Evolutionary conservation across 2,797 vertebrate genomes (phyloP), one percentile per base, ranked within the genome.

Genomic region (Hybognathus amarus): DNA sequence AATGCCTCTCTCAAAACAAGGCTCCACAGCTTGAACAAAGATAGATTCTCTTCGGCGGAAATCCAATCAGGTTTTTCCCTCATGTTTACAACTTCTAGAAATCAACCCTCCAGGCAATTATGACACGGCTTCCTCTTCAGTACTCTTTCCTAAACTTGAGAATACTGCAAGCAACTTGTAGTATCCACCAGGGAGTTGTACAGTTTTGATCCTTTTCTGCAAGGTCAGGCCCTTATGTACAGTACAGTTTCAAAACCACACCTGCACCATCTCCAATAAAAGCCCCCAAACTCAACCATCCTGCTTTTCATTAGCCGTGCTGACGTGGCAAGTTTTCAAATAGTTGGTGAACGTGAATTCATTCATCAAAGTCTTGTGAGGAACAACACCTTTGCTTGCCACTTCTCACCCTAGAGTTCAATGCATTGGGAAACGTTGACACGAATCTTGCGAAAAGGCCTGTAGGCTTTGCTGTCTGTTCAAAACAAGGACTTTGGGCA

Each of bases 1-100:
- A 64, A 50, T 50, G 18, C 22, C 6, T 27, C 22, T 56, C 70
- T 61, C 45, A 30, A 74, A 54, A 42, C 70, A 22, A 20, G 45
- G 59, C 66, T 82, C 80, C 59, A 64, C 70, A 54, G 75, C 70
- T 27, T 63, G 42, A 64, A 12, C 59, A 74, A 59, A 52, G 42
- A 40, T 36, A 78, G 68, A 30, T 68, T 70, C 61, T 83, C 69
- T 64, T n/a, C 47, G 22, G 30, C 24, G n/a, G 42, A 74, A 59
- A 63, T 61, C 20, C 69, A 61, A 74, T 77, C 69, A 45, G 47
- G 22, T 40, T 69, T 80, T 59, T 56, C 1, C 59, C 64, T 42
- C 45, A 59, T 45, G 47, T 78, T 68, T 50, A 79, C 50, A 69
- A 59, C 67, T 56, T 71, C 17, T 76, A 36, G 22, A 13, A 61